phyloP scores from a whole-genome alignment of 2,888 invertebrate genomes.

The Monopis laevigella region DNA sequence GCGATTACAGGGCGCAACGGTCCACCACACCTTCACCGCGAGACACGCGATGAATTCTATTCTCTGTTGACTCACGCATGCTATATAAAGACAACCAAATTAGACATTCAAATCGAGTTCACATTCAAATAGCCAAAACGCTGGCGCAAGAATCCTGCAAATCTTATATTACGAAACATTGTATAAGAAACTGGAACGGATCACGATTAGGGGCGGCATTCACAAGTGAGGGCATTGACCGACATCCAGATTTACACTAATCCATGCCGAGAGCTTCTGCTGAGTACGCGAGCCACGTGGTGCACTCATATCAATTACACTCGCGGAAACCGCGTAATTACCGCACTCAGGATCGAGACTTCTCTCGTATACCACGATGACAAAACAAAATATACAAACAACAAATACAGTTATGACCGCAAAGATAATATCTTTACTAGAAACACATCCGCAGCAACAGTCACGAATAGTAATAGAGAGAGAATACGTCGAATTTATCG shows the following conservation, averaged over 20 bases:
- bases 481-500: constrained; percentile 38
- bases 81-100: neutral
- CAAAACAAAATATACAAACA: no score
- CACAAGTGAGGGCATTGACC: constrained; percentile 53
- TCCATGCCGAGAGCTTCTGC: constrained; percentile 55
- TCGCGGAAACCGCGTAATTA: neutral
- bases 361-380: no score
- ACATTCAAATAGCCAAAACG: constrained; percentile 13
- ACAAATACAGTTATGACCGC: constrained; percentile 25
- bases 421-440: constrained; percentile 25
- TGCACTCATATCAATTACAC: neutral
- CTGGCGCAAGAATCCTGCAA: constrained; percentile 28
- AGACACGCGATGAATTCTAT: constrained; percentile 9
- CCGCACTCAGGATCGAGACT: no score
- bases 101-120: constrained; percentile 37
- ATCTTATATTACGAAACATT: constrained; percentile 40
- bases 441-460: constrained; percentile 31
- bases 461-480: constrained; percentile 37
- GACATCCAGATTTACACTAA: constrained; percentile 62
- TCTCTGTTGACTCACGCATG: constrained; percentile 8
- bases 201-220: constrained; percentile 51
- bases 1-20: constrained; percentile 9
- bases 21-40: constrained; percentile 6
- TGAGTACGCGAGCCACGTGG: constrained; percentile 27
- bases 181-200: constrained; percentile 26